Percentiles rank a stretch among this genome's conserved stretches.
Conservation (phyloP, 2,888 invertebrate species). For the Eremobia ochroleuca region DNA sequence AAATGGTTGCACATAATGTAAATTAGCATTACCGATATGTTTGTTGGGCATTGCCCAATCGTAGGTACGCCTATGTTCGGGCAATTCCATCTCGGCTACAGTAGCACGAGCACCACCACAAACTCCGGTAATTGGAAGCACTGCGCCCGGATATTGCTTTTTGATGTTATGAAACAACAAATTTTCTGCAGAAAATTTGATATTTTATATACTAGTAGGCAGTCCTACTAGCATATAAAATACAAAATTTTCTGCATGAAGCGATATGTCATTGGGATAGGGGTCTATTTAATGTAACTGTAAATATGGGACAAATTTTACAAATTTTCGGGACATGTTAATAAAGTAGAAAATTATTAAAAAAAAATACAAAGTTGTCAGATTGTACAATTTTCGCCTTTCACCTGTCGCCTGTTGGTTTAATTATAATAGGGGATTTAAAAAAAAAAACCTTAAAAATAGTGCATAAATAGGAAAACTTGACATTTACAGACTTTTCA, state of each 20-base stretch:
- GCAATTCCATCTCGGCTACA: conserved; percentile 77
- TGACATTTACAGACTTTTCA: not conserved
- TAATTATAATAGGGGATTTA: not conserved
- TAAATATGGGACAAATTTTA: not conserved
- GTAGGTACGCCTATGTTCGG: conserved; percentile 49
- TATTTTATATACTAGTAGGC: conserved; percentile 24
- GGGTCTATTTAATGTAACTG: not conserved
- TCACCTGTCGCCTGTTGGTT: not conserved
- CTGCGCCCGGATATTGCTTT: conserved; percentile 78
- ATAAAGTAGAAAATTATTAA: not conserved
- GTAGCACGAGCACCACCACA: conserved; percentile 77
- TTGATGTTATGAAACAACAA: conserved; percentile 75
- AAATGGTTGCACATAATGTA: conserved; percentile 45
- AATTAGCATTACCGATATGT: conserved; percentile 61
- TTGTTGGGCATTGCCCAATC: conserved; percentile 39
- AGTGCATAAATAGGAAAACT: not conserved
- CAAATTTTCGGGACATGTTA: not conserved
- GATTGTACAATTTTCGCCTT: not conserved
- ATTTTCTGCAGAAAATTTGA: conserved; percentile 46
- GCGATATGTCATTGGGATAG: not conserved
- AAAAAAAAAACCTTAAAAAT: not conserved
- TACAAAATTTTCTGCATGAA: no score
- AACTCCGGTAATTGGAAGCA: conserved; percentile 79
- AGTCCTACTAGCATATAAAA: no score
- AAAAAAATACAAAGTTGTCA: not conserved